Evolutionary conservation across 2,888 invertebrate species (phyloP).

Genomic region (Cephus pygmeus): DNA sequence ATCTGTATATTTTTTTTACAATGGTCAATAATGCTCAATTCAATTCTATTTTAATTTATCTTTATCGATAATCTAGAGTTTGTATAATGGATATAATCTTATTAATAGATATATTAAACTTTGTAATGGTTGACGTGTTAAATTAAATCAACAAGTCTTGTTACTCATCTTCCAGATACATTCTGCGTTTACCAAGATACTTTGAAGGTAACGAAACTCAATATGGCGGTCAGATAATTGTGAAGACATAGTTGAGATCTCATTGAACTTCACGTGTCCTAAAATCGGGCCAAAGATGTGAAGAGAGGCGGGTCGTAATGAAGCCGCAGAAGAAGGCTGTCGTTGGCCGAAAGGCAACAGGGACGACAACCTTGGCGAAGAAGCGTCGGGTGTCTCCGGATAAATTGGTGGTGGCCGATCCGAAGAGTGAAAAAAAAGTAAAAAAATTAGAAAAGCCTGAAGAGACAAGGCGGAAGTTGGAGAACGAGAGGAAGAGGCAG

Average conservation of each 20-base stretch:
- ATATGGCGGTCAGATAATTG: conserved; percentile 55
- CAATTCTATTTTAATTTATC: neutral
- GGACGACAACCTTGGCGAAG: conserved; percentile 57
- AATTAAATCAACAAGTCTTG: neutral
- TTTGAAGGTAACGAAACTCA: neutral
- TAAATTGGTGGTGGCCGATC: conserved; percentile 48
- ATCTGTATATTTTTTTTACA: neutral
- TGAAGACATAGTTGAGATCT: conserved; percentile 25
- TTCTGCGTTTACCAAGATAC: neutral
- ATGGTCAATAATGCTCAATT: neutral
- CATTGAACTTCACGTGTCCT: conserved; percentile 1
- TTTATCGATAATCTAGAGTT: neutral
- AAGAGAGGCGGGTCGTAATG: conserved; percentile 54
- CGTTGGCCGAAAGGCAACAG: conserved; percentile 61
- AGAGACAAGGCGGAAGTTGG: conserved; percentile 33
- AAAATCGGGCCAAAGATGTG: conserved; percentile 49
- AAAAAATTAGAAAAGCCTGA: conserved; percentile 42
- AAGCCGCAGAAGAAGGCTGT: conserved; percentile 65
- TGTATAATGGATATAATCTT: neutral
- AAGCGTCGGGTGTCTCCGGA: conserved; percentile 58
- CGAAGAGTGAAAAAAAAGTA: conserved; percentile 43
- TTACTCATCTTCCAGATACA: neutral
- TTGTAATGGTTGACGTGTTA: neutral
- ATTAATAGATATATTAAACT: neutral
- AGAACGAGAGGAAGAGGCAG: conserved; percentile 36